These are phyloP conservation scores for Microctenopoma steveboyesi DNA, from an alignment of 2,797 vertebrate genomes.

Conservation along the genomic window DNA sequence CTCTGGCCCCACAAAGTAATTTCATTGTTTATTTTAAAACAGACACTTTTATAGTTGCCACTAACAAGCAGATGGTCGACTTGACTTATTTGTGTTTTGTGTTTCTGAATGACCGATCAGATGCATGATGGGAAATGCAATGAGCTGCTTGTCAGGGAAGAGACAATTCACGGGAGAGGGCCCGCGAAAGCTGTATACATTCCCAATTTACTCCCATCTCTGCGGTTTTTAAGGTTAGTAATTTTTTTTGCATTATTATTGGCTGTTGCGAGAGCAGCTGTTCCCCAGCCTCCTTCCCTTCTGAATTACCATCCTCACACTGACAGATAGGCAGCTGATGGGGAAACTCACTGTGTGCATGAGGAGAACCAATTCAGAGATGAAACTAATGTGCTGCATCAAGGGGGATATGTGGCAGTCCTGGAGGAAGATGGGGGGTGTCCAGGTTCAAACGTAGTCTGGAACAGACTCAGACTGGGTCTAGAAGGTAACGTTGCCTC, in stretches of 20 bases:
- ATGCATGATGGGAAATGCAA: constrained; percentile 99
- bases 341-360: constrained; percentile 76
- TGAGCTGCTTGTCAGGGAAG: constrained; percentile 99
- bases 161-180: constrained; percentile 92
- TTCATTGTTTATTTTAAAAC: constrained; percentile 99
- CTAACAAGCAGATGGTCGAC: constrained; percentile 99
- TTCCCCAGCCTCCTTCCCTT: constrained; percentile 80
- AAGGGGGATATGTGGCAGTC: constrained; percentile 53
- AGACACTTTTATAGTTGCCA: constrained; percentile 98
- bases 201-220: constrained; percentile 79
- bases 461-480: constrained; percentile 15
- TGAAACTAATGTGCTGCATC: constrained; percentile 80
- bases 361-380: constrained; percentile 79
- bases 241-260: constrained; percentile 82
- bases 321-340: constrained; percentile 82
- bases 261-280: constrained; percentile 87
- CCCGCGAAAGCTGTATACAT: constrained; percentile 75
- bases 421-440: constrained; percentile 26
- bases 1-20: constrained; percentile 95
- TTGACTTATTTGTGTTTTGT: constrained; percentile 99
- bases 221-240: constrained; percentile 80
- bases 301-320: constrained; percentile 83
- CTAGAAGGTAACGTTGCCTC: constrained; percentile 16
- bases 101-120: constrained; percentile 99
- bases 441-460: constrained; percentile 35